Evolutionary conservation across 2,113 vertebrate species (phyloP), one percentile per base, ranked within the genome.

Genomic region (Rutilus rutilus): DNA sequence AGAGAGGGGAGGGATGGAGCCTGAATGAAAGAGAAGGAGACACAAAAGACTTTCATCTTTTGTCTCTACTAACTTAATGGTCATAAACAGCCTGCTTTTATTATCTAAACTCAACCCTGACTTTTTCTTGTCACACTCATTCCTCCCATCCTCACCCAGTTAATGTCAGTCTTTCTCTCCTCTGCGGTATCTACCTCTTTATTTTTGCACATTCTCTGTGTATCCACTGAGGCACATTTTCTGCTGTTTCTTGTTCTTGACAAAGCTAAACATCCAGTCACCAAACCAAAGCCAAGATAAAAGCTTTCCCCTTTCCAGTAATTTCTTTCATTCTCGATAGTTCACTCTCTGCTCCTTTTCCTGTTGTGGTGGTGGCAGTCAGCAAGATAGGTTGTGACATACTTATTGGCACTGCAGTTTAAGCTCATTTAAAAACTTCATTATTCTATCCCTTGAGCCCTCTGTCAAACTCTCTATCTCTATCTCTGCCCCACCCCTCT

Each of bases 361-460:
- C 79, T 47, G 17, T 74, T 78, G 57, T 83, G 78, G 80, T 82
- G 57, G 25, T 69, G 57, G 83, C 78, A 71, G 65, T 88, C 86
- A 86, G 25, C 21, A 59, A 81, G 85, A 90, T 88, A 47, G 90
- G 77, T 86, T 86, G 86, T 91, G 90, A 88, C 90, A 91, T 62
- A 60, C 87, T 81, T 87, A 87, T 89, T 87, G 86, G 81, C 84
- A 87, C 83, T 85, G 73, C 81, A 87, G 64, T 88, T 86, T 89
- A 89, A 80, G 77, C 83, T 89, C 90, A 85, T 91, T 88, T 88
- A 89, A 78, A 83, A 81, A 87, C 85, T 87, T 89, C 54, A 90
- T 91, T 88, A 90, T 89, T 88, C 86, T 90, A 73, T 47, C 73
- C 87, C 86, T 83, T 52, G 82, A 87, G 89, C 86, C 50, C 27